Evolutionary conservation across 1,140 invertebrate genomes (phyloP).

Genomic region (Pseudomyrmex gracilis): DNA sequence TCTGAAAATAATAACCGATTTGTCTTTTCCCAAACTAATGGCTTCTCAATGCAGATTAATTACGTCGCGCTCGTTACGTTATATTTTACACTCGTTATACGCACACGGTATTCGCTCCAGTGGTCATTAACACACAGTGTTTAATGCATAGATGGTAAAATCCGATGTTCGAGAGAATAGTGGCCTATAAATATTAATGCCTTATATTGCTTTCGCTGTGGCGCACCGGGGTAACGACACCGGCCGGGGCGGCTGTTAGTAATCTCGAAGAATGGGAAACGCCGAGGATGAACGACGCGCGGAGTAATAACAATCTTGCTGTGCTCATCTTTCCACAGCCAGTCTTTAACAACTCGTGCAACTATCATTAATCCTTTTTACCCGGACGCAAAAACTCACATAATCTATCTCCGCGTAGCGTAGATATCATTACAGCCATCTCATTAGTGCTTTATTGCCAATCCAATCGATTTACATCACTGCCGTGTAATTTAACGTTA

Average conservation of each 20-base stretch:
- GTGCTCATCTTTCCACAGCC: conserved; percentile 33
- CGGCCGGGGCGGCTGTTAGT: conserved; percentile 24
- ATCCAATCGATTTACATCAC: conserved; percentile 40
- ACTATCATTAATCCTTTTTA: conserved; percentile 43
- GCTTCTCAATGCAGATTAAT: conserved; percentile 34
- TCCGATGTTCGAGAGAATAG: conserved; percentile 33
- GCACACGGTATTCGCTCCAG: background rate
- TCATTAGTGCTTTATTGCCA: conserved; percentile 37
- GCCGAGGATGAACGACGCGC: conserved; percentile 35
- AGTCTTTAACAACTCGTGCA: conserved; percentile 45
- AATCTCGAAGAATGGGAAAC: conserved; percentile 65
- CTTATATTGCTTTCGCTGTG: conserved; percentile 72
- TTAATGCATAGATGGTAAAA: conserved; percentile 80
- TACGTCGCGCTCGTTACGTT: conserved; percentile 12
- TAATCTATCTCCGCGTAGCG: conserved; percentile 32
- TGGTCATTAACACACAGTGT: conserved; percentile 62
- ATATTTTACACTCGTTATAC: conserved; percentile 28
- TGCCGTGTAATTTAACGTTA: conserved; percentile 19
- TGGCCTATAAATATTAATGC: conserved; percentile 79
- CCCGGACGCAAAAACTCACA: conserved; percentile 40
- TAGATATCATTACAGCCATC: conserved; percentile 37
- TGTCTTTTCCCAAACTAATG: conserved; percentile 10
- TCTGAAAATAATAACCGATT: conserved; percentile 15
- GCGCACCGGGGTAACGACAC: conserved; percentile 54
- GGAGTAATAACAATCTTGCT: conserved; percentile 51